These are phyloP conservation scores for Camponotus vicinus DNA, from an alignment of 1,140 invertebrate species.

Conservation along the genomic window DNA sequence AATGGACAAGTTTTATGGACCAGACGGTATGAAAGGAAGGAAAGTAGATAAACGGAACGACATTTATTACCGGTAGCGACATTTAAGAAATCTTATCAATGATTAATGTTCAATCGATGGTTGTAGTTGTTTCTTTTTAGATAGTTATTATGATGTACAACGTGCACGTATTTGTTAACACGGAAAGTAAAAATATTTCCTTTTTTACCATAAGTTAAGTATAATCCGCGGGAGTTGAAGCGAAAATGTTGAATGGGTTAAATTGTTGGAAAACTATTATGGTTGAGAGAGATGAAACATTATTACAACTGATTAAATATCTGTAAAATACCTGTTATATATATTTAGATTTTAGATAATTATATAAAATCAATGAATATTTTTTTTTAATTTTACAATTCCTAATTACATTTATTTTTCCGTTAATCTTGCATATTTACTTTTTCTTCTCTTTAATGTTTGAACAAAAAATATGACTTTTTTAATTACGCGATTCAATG, in stretches of 20 bases:
- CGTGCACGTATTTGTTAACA: conserved; percentile 32
- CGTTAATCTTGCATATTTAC: background rate
- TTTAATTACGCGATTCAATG: no score
- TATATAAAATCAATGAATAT: background rate
- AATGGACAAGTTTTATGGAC: conserved; percentile 68
- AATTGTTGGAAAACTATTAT: background rate
- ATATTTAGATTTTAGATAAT: background rate
- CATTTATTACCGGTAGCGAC: conserved; percentile 67
- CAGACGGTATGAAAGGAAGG: conserved; percentile 57
- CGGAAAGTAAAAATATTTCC: conserved; percentile 9
- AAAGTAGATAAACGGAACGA: conserved; percentile 65
- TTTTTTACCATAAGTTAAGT: conserved; percentile 4
- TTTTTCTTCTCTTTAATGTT: no score
- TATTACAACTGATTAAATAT: background rate
- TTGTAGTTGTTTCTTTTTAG: conserved; percentile 20
- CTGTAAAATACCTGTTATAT: background rate
- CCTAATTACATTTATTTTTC: background rate
- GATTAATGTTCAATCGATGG: conserved; percentile 69
- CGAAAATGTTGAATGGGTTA: background rate
- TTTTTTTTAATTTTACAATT: background rate
- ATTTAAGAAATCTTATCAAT: conserved; percentile 71
- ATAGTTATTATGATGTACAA: background rate
- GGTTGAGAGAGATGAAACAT: no score
- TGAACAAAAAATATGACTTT: no score
- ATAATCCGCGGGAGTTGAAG: background rate